Evolutionary conservation across 2,113 vertebrate genomes (phyloP), one percentile per base, ranked within the genome.

Genomic region (Gnathonemus longibarbis): DNA sequence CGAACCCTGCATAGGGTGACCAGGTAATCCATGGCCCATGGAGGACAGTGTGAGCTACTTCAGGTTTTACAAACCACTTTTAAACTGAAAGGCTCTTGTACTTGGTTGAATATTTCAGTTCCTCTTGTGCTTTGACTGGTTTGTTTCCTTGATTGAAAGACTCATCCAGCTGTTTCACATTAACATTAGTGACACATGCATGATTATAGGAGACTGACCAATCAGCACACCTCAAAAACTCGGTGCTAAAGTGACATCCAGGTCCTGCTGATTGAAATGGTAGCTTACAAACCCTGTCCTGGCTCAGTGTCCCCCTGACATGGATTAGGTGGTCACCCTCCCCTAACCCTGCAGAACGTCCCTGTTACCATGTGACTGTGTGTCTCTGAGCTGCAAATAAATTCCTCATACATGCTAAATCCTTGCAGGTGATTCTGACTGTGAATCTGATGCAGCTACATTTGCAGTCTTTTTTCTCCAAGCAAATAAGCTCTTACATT

Each of bases 341-440:
- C 49, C 49, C 49, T 13, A 50, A 91, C 92, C 1, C 95, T 96
- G 52, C n/a, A 24, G 58, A 19, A 62, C 1, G 5, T n/a, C 58
- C 8, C 21, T 62, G 24, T 6, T n/a, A 62, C 24, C 24, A 7
- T n/a, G 58, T 62, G 24, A 62, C 58, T 62, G 58, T 21, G 21
- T 24, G 58, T n/a, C 58, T 62, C 24, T 21, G 58, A 24, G 58
- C 24, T 19, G 19, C 4, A 62, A 53, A 53, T 53, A 58, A 58
- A 58, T 58, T 58, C 56, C 56, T 58, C 56, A 58, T 58, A 58
- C 19, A 58, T 24, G 56, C 56, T 58, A 19, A 19, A 24, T 58
- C 56, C 56, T 58, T 24, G 56, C 17, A 58, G 56, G 56, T 58
- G 56, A 58, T 58, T 58, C 24, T 21, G 56, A 58, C 56, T 58